phyloP scores from a whole-genome alignment of 2,797 vertebrate genomes.

The Thamnophis elegans region DNA sequence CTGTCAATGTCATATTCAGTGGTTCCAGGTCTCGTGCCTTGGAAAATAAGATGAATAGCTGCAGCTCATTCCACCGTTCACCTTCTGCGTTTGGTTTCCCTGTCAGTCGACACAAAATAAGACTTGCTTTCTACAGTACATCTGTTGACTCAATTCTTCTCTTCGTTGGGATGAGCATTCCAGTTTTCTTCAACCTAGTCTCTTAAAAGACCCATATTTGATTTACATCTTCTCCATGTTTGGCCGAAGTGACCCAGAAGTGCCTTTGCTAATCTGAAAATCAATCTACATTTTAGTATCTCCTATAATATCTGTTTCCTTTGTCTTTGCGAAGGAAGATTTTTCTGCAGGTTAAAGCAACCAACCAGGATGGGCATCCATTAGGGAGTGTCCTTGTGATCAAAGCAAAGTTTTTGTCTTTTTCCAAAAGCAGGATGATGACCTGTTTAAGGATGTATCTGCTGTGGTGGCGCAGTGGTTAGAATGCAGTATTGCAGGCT shows the following conservation, averaged over 20 bases:
- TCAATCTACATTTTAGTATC: background rate
- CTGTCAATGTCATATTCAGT: background rate
- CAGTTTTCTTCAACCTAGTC: background rate
- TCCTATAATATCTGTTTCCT: background rate
- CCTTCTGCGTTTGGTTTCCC: background rate
- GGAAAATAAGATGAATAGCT: background rate
- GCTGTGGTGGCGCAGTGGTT: no score
- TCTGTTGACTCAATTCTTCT: background rate
- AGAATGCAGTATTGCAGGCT: no score
- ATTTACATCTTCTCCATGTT: background rate
- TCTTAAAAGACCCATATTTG: background rate
- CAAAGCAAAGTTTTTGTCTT: background rate
- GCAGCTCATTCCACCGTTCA: background rate
- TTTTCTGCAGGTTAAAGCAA: background rate
- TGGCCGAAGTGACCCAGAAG: background rate
- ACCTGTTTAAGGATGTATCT: no score
- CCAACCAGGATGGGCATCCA: background rate
- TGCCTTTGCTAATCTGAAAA: background rate
- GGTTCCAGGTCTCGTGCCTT: background rate
- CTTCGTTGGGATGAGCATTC: background rate
- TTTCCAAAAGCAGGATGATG: background rate
- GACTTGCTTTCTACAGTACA: background rate
- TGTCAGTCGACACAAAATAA: background rate
- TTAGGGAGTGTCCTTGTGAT: rapidly evolving
- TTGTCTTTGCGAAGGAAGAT: background rate